Evolutionary conservation across 2,113 vertebrate species (phyloP).

Genomic region (Motacilla alba): DNA sequence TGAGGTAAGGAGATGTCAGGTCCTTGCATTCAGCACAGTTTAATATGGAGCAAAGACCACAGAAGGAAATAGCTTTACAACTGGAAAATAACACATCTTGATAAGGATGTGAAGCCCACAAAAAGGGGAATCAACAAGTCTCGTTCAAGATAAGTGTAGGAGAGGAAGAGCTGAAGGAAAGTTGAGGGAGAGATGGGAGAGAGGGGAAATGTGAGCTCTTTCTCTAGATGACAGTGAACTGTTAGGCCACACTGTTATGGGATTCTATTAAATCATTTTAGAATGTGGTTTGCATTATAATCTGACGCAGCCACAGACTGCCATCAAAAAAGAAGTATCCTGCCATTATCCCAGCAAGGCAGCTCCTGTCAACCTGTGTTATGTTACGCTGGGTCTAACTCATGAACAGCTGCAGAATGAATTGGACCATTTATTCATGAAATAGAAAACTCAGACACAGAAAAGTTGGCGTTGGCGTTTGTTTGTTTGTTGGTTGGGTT

Average conservation of each 20-base stretch:
- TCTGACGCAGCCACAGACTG: background rate
- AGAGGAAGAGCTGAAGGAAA: background rate
- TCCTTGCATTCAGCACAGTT: background rate
- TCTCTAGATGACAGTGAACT: background rate
- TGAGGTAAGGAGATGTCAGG: constrained; percentile 75
- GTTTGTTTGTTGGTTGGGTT: background rate
- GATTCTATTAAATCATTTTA: background rate
- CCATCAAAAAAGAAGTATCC: background rate
- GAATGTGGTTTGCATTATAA: background rate
- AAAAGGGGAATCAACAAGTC: background rate
- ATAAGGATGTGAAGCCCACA: background rate
- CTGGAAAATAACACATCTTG: background rate
- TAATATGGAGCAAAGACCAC: fast-evolving
- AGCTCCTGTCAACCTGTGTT: background rate
- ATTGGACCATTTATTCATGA: background rate
- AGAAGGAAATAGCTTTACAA: background rate
- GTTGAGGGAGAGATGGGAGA: background rate
- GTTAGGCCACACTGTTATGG: background rate
- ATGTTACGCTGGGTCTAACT: background rate
- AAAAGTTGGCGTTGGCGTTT: background rate
- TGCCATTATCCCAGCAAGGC: background rate
- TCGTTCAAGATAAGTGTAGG: background rate
- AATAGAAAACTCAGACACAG: background rate
- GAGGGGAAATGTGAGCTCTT: background rate
- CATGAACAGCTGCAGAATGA: background rate